phyloP scores from a whole-genome alignment of 2,113 vertebrate species.

The Ailurus styani region DNA sequence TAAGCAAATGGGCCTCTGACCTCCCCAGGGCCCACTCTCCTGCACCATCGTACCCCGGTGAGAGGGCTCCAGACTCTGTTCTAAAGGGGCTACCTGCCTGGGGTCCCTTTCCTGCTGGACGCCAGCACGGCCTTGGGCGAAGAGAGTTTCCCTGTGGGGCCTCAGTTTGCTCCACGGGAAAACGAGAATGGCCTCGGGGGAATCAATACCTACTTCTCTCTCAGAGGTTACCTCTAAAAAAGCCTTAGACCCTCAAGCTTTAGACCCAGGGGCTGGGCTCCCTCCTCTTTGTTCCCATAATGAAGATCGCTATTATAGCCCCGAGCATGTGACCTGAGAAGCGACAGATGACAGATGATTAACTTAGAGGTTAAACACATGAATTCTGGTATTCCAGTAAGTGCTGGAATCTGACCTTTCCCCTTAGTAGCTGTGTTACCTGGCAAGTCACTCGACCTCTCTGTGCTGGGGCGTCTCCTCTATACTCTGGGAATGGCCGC shows the following conservation, averaged over 20 bases:
- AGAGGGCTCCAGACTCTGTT: neutral
- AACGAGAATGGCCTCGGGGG: neutral
- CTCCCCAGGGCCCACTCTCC: neutral
- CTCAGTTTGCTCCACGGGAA: neutral
- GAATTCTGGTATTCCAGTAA: neutral
- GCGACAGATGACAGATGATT: neutral
- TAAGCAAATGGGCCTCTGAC: neutral
- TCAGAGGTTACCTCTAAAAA: neutral
- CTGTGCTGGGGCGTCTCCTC: neutral
- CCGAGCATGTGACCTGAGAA: neutral
- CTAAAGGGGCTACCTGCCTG: neutral
- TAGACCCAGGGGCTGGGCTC: neutral
- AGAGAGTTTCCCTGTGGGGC: neutral
- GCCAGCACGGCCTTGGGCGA: neutral
- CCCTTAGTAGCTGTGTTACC: neutral
- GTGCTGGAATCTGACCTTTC: neutral
- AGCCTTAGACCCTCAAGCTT: neutral
- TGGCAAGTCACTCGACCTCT: neutral
- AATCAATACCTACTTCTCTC: neutral
- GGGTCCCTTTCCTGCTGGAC: neutral
- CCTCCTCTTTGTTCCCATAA: neutral
- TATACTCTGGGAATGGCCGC: neutral
- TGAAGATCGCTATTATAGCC: accelerated
- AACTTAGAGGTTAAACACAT: neutral
- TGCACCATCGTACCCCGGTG: accelerated